phyloP scores from a whole-genome alignment of 2,797 vertebrate species.

The Argyrosomus regius region DNA sequence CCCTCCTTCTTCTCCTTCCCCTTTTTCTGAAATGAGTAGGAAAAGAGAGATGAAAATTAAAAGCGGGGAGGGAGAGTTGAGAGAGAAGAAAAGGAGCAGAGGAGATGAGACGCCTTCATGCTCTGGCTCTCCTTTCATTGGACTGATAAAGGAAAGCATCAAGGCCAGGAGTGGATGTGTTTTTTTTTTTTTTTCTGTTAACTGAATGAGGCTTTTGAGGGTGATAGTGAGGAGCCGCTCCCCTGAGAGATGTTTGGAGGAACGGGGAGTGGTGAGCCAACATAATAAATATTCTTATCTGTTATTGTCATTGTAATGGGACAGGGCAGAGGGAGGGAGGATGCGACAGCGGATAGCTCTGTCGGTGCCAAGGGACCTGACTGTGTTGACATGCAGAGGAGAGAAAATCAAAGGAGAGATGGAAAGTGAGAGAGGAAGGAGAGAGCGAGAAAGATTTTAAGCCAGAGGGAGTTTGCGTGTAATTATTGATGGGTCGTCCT shows the following conservation, averaged over 20 bases:
- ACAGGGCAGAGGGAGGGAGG: constrained; percentile 79
- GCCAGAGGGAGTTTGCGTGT: constrained; percentile 77
- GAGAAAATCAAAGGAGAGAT: constrained; percentile 78
- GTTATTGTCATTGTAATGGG: constrained; percentile 86
- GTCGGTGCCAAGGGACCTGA: constrained; percentile 79
- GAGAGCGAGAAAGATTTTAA: constrained; percentile 68
- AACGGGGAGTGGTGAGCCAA: constrained; percentile 83
- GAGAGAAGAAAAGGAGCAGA: constrained; percentile 75
- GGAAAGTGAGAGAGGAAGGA: constrained; percentile 59
- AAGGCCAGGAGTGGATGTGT: constrained; percentile 80
- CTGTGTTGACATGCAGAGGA: constrained; percentile 82
- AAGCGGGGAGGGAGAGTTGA: constrained; percentile 77
- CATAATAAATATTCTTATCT: constrained; percentile 87
- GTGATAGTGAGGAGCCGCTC: constrained; percentile 81
- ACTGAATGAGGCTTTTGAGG: constrained; percentile 82
- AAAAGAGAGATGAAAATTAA: constrained; percentile 83
- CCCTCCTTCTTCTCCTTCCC: constrained; percentile 47
- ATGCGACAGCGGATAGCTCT: constrained; percentile 79
- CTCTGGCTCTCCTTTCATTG: constrained; percentile 80
- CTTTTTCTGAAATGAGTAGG: constrained; percentile 77
- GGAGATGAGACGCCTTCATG: constrained; percentile 80
- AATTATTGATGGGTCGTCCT: constrained; percentile 79
- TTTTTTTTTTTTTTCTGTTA: constrained; percentile 60
- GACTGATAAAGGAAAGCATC: constrained; percentile 83
- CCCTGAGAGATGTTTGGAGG: constrained; percentile 83